Evolutionary conservation across 2,888 invertebrate genomes (phyloP).

Genomic region (Ochlodes sylvanus): DNA sequence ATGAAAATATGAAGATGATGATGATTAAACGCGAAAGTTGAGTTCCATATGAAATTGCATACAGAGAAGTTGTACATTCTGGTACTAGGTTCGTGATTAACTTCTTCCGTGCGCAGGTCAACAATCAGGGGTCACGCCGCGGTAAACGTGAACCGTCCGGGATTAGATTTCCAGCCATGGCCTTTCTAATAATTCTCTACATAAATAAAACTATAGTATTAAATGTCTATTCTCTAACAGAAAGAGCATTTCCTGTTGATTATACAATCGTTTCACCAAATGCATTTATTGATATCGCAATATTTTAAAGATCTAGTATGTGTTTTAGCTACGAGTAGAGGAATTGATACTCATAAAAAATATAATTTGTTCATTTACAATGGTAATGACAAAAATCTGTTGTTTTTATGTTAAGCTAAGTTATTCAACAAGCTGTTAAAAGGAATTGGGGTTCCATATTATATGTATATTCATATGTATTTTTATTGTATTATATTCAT

Average conservation of each 20-base stretch:
- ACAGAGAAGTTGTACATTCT: conserved; percentile 51
- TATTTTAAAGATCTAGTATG: background rate
- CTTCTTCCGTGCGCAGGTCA: conserved; percentile 79
- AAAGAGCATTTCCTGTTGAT: background rate
- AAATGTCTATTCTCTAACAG: background rate
- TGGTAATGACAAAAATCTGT: too few relatives aligned
- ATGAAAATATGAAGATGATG: too few relatives aligned
- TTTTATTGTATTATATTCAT: too few relatives aligned
- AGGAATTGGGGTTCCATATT: too few relatives aligned
- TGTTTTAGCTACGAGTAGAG: too few relatives aligned
- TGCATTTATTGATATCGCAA: background rate
- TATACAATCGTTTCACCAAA: background rate
- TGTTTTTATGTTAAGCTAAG: too few relatives aligned
- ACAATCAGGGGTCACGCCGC: conserved; percentile 67
- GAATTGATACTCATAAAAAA: too few relatives aligned
- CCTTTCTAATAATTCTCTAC: conserved; percentile 4
- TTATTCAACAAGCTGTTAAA: too few relatives aligned
- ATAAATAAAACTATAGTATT: conserved; percentile 1
- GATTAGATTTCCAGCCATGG: conserved; percentile 37
- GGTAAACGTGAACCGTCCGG: conserved; percentile 40
- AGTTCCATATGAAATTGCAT: conserved; percentile 38
- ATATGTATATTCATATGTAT: too few relatives aligned
- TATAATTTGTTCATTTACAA: too few relatives aligned
- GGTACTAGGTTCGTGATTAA: conserved; percentile 67
- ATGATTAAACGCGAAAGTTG: background rate